Evolutionary conservation across 1,140 invertebrate species (phyloP).

Genomic region (Oncopodura yosiiana): DNA sequence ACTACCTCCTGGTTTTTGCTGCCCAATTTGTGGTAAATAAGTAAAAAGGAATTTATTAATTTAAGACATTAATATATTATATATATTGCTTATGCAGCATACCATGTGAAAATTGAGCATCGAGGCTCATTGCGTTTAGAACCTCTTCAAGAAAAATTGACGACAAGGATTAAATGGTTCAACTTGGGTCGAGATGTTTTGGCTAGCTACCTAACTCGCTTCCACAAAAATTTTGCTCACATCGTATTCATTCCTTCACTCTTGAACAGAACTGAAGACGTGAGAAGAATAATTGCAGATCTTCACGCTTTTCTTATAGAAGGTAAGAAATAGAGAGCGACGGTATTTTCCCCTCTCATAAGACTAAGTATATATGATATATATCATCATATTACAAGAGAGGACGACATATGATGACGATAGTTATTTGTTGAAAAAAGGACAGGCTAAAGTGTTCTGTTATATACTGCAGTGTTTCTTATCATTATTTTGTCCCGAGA

Average conservation of each 20-base stretch:
- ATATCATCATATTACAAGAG: too few species aligned
- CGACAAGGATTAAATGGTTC: not conserved
- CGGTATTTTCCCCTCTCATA: too few species aligned
- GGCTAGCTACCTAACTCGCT: conserved; percentile 14
- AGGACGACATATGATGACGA: too few species aligned
- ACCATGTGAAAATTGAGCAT: conserved; percentile 27
- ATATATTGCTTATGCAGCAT: conserved; percentile 8
- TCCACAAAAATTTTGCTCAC: conserved; percentile 13
- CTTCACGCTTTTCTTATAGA: not conserved
- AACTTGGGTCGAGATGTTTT: not conserved
- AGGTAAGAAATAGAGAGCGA: not conserved
- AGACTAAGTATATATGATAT: too few species aligned
- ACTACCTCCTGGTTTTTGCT: conserved; percentile 32
- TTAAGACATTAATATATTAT: not conserved
- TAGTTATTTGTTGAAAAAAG: too few species aligned
- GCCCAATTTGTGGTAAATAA: conserved; percentile 30
- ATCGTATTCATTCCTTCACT: conserved; percentile 19
- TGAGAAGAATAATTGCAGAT: conserved; percentile 8
- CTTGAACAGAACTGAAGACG: conserved; percentile 1
- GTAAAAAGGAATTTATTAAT: not conserved
- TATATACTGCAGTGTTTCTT: too few species aligned
- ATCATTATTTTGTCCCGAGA: too few species aligned
- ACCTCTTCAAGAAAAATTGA: conserved; percentile 9
- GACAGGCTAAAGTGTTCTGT: too few species aligned
- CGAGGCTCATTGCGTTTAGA: conserved; percentile 4